Evolutionary conservation across 2,888 invertebrate species (phyloP).

Genomic region (Odontothrips loti): DNA sequence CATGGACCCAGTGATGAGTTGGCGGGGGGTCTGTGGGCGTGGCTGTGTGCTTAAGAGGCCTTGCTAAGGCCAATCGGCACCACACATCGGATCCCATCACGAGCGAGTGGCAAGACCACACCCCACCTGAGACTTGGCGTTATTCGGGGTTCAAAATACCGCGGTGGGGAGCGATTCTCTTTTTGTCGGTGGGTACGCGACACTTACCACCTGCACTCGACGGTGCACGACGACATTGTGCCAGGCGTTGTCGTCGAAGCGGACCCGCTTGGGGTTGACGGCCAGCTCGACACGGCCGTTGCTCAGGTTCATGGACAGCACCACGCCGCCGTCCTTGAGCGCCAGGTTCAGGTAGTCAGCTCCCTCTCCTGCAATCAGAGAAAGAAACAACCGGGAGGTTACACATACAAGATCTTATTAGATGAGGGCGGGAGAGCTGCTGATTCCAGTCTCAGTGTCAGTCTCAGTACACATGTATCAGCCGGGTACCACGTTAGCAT

Average conservation of each 20-base stretch:
- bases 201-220: conserved; percentile 80
- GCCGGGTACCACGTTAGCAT: conserved; percentile 37
- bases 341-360: conserved; percentile 86
- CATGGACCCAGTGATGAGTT: neutral
- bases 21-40: neutral
- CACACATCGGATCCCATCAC: no score
- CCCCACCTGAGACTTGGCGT: no score
- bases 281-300: conserved; percentile 86
- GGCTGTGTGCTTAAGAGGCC: neutral
- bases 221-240: conserved; percentile 87
- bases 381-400: no score
- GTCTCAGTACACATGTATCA: no score
- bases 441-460: no score
- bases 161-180: neutral
- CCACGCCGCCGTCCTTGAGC: conserved; percentile 81
- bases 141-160: no score
- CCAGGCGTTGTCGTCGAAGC: conserved; percentile 96
- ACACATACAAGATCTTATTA: no score
- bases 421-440: no score
- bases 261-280: conserved; percentile 79
- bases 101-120: no score
- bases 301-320: conserved; percentile 83
- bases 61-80: no score
- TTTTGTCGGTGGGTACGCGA: neutral
- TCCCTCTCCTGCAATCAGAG: conserved; percentile 66